Evolutionary conservation across 2,888 invertebrate genomes (phyloP), one percentile per base, ranked within the genome.

Genomic region (Pantelozetes paolii): DNA sequence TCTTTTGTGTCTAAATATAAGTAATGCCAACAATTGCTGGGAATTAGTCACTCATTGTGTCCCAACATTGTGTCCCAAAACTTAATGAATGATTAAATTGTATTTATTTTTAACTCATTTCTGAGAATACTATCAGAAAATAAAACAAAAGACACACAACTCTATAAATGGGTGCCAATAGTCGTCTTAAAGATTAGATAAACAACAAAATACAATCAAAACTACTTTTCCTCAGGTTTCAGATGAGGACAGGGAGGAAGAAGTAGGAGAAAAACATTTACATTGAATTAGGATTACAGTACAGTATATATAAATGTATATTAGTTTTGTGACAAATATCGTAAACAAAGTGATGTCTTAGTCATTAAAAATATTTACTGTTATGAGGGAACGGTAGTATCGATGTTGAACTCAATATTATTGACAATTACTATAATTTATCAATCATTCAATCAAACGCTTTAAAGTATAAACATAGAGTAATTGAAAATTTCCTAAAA

Each of bases 1-100:
- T 32, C 59, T 59, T 59, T 59, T 59, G 59, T 59, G 28, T 59
- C 59, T 59, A 59, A 59, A 59, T 59, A 32, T 59, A 59, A 59
- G 30, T 59, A 28, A 59, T 30, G 13, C 59, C 18, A 59, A 59
- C 59, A 59, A 59, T 59, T 59, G 32, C n/a, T 30, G 30, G 3
- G 32, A 48, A 59, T 59, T 59, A 59, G 59, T 59, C 59, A 59
- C 18, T 59, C 59, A 59, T 59, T 59, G 59, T 42, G 15, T 42
- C 9, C n/a, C n/a, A n/a, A n/a, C n/a, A 42, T 42, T 42, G 42
- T 57, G 57, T 59, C 18, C 28, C 59, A 59, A 28, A 50, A 59
- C 59, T 28, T 13, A 59, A 59, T 59, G 59, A 59, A 13, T 59
- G 28, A 59, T 59, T 59, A 59, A 59, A 59, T 59, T 59, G 30